These are phyloP conservation scores for Camponotus pennsylvanicus DNA, from an alignment of 1,140 invertebrate genomes.

Conservation along the genomic window DNA sequence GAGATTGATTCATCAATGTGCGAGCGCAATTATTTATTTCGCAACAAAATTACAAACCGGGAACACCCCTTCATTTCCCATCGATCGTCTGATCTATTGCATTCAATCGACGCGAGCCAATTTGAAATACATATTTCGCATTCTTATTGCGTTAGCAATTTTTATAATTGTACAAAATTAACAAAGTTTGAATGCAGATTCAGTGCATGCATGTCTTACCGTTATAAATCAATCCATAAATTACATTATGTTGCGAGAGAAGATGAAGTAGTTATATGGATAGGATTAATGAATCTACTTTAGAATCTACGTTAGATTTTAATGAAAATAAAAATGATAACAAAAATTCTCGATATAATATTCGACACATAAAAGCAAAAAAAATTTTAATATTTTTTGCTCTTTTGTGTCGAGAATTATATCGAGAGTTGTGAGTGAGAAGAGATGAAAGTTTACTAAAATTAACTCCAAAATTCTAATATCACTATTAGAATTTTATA, in stretches of 20 bases:
- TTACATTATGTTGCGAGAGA: not conserved
- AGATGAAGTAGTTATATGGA: not conserved
- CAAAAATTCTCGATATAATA: too few species aligned
- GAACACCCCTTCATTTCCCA: not conserved
- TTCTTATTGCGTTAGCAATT: conserved; percentile 14
- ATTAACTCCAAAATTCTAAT: too few species aligned
- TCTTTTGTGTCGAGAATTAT: too few species aligned
- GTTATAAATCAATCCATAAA: not conserved
- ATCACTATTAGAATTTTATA: too few species aligned
- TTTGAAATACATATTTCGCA: not conserved
- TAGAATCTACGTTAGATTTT: not conserved
- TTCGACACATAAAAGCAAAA: too few species aligned
- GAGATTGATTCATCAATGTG: conserved; percentile 51
- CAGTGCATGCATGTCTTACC: not conserved
- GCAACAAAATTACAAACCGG: conserved; percentile 26
- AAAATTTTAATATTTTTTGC: too few species aligned
- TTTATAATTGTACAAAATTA: not conserved
- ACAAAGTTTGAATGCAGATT: not conserved
- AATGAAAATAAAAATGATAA: not conserved
- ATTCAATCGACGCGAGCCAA: not conserved
- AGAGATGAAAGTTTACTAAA: too few species aligned
- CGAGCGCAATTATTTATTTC: conserved; percentile 48
- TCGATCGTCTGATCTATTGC: conserved; percentile 2
- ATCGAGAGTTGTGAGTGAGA: too few species aligned
- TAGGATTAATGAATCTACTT: not conserved